Evolutionary conservation across 2,888 invertebrate genomes (phyloP), one percentile per base, ranked within the genome.

Genomic region (Erebia ligea): DNA sequence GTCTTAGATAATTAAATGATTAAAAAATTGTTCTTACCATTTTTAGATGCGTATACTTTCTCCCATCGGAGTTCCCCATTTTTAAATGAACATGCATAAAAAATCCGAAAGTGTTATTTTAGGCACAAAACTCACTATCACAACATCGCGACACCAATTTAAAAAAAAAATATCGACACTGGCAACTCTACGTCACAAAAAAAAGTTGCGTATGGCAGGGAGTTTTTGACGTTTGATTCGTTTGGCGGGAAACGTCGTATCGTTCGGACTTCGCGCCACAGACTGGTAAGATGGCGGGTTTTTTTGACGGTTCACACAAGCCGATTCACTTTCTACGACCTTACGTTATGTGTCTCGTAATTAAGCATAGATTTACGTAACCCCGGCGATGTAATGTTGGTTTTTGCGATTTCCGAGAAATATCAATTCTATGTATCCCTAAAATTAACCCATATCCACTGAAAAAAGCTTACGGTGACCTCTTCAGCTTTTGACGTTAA

Each of bases 321-420:
- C 86, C 92, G 87, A 91, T 92, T 93, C 92, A 93, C 92, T 93
- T 93, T 93, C 92, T 93, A 93, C 92, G 92, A 92, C 92, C 92
- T 93, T 92, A 93, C 87, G 86, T 87, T 89, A 89, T 90, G 87
- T 91, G 89, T 87, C 89, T 89, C 84, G 86, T 91, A 92, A 93
- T 92, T 92, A 92, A 89, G 86, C 87, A 88, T 90, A 88, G 82
- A 80, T 90, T 92, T 92, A 92, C 92, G 92, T 92, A 93, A 93
- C 82, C 82, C 76, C 77, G 78, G 75, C 87, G 87, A 89, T 90
- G 90, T 90, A 90, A 91, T 89, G 79, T 83, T 81, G 80, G 83
- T 83, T 83, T 67, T 67, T 84, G 78, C 82, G 82, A 85, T 89
- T 87, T 90, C 87, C 86, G 85, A 79, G 77, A 85, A 82, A 80